A percentile compares a stretch with the other conserved stretches of the same genome.
Conservation (phyloP, 2,113 vertebrate genomes). For the Pteronura brasiliensis region DNA sequence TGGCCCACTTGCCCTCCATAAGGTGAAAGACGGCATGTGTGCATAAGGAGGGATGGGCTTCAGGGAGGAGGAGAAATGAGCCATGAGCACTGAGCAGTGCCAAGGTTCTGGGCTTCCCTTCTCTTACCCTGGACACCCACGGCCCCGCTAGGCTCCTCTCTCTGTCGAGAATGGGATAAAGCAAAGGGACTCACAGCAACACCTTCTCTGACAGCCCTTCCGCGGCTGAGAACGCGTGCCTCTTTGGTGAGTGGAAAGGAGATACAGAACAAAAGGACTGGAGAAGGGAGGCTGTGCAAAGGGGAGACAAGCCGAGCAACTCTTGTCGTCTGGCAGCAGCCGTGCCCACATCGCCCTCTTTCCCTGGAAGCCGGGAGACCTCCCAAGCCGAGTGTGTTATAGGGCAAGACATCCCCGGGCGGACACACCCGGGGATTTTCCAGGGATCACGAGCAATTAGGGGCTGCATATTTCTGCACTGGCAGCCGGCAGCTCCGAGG, state of each 20-base stretch:
- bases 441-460: not conserved
- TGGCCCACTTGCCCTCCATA: accelerated
- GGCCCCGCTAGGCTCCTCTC: not conserved
- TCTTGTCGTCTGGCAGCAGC: accelerated
- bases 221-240: accelerated
- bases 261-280: not conserved
- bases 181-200: accelerated
- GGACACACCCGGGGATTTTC: slow-evolving; percentile 1
- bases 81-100: accelerated
- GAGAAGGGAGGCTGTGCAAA: not conserved
- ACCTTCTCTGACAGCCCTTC: accelerated
- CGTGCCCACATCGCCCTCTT: accelerated
- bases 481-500: not conserved
- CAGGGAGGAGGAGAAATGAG: accelerated
- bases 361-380: not conserved
- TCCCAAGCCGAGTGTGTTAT: not conserved
- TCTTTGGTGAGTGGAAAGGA: not conserved
- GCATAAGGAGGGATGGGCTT: accelerated
- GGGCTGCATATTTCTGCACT: not conserved
- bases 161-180: not conserved
- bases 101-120: not conserved
- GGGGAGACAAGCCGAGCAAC: not conserved
- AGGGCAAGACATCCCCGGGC: not conserved
- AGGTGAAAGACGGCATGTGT: accelerated
- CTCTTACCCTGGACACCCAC: not conserved